phyloP scores from a whole-genome alignment of 2,797 vertebrate species.

The Nyctibius grandis region DNA sequence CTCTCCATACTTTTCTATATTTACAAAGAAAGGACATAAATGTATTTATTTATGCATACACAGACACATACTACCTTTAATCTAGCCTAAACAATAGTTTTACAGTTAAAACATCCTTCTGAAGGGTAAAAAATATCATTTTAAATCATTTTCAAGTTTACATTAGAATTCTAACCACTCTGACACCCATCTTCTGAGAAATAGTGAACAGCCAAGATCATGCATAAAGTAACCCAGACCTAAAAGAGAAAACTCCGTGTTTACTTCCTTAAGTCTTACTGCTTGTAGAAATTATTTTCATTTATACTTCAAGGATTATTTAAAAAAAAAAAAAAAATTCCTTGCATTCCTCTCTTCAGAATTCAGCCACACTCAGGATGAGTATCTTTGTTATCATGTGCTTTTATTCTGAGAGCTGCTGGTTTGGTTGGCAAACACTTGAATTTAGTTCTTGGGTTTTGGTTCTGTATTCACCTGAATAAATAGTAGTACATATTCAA shows the following conservation, averaged over 20 bases:
- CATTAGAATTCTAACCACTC: not conserved
- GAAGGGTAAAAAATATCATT: not conserved
- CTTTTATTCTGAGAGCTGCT: not conserved
- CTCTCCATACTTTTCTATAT: not conserved
- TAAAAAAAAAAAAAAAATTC: not conserved
- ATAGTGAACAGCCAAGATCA: not conserved
- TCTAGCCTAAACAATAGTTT: not conserved
- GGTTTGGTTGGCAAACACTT: not conserved
- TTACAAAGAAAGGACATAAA: not conserved
- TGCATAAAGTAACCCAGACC: not conserved
- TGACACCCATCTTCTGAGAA: not conserved
- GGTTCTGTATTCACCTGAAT: not conserved
- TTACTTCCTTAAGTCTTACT: not conserved
- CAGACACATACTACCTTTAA: not conserved
- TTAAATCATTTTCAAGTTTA: not conserved
- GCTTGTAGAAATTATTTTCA: not conserved
- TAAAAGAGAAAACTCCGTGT: not conserved
- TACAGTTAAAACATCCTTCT: not conserved
- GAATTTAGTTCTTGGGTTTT: not conserved
- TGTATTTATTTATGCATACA: not conserved
- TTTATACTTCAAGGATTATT: not conserved
- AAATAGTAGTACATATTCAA: not conserved
- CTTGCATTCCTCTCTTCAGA: not conserved
- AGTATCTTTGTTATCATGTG: not conserved
- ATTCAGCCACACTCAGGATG: not conserved